These are phyloP conservation scores for Hippolais icterina DNA, from an alignment of 2,113 vertebrate genomes.

Conservation along the genomic window DNA sequence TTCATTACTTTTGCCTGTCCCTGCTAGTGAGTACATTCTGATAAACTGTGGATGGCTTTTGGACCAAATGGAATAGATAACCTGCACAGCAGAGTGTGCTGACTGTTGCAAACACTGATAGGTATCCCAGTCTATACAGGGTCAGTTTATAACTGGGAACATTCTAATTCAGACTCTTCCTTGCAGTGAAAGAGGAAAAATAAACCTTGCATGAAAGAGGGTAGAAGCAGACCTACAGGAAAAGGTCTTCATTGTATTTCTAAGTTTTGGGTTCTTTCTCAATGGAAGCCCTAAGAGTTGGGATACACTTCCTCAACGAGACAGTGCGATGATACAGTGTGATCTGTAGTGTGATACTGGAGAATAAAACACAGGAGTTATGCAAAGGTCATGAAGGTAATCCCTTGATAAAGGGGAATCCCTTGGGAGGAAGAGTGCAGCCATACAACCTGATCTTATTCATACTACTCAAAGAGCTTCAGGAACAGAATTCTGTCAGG, in stretches of 20 bases:
- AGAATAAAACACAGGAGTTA: neutral
- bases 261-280: neutral
- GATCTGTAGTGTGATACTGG: neutral
- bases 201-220: neutral
- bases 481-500: conserved; percentile 32
- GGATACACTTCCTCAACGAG: neutral
- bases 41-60: neutral
- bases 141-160: neutral
- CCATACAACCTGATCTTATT: conserved; percentile 51
- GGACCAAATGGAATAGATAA: neutral
- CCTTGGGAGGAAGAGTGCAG: neutral
- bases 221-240: neutral
- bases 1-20: neutral
- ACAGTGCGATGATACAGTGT: neutral
- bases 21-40: neutral
- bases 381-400: conserved; percentile 27
- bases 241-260: neutral
- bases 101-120: neutral
- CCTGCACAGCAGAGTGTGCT: neutral
- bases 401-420: conserved; percentile 18
- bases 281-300: neutral
- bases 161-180: neutral
- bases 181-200: neutral
- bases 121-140: neutral
- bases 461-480: conserved; percentile 32